Conservation (phyloP, 1,140 invertebrate species). For the Branchinecta lynchi region DNA sequence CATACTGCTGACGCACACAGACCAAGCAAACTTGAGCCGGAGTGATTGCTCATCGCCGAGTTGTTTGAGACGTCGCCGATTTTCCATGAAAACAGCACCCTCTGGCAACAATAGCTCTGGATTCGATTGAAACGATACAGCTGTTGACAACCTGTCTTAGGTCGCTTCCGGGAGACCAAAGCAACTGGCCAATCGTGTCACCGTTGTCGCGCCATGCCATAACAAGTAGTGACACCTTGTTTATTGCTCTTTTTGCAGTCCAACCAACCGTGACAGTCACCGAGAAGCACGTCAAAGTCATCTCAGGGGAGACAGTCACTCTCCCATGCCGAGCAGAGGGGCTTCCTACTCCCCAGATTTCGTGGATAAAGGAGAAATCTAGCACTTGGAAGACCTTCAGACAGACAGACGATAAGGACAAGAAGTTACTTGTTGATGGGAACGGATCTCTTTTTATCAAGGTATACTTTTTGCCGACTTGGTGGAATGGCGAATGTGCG, state of each 20-base stretch:
- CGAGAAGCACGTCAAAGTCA: background rate
- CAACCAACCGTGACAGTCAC: background rate
- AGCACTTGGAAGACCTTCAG: background rate
- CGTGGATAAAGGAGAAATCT: background rate
- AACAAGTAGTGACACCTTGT: background rate
- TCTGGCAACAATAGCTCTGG: too few relatives aligned
- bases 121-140: too few relatives aligned
- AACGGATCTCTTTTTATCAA: background rate
- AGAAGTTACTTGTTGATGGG: background rate
- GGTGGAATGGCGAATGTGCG: too few relatives aligned
- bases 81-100: too few relatives aligned
- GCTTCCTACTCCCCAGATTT: background rate
- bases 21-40: too few relatives aligned
- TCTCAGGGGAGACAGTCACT: background rate
- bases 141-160: too few relatives aligned
- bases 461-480: background rate
- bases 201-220: too few relatives aligned
- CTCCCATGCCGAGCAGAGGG: slow-evolving; percentile 1
- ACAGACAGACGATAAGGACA: background rate
- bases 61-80: too few relatives aligned
- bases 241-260: background rate
- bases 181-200: too few relatives aligned
- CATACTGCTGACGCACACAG: too few relatives aligned
- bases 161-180: too few relatives aligned
- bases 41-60: too few relatives aligned